Base-by-base conservation (phyloP, 2,888 invertebrate genomes). In the Lasioglossum malachurum region DNA sequence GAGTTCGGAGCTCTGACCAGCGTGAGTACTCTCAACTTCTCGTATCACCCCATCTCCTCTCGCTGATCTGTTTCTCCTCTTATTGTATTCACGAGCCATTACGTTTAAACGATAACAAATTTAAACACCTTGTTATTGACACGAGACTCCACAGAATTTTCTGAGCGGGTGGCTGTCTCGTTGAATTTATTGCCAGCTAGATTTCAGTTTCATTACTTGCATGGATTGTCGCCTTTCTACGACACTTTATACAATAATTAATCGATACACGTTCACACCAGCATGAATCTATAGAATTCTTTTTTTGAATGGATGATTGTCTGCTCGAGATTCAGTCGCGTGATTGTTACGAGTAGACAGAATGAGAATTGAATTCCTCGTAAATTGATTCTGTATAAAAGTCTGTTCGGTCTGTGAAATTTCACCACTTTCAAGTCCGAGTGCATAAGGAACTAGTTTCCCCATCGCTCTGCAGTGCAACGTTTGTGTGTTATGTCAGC, bases 11-110 rank as follows among this genome's bases (percentile, higher is more conserved):
- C 71, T 38, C 19, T 78, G 41, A 72, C 44, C 14, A 31, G 71
- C 41, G 72, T 78, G 57, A 78, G 78, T 78, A 78, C 41, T 41
- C n/a, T 71, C 14, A n/a, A 8, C 71, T 35, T 69, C 10, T 69
- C 35, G 69, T 38, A 35, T 69, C 38, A 23, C 10, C 35, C 64
- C 35, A 19, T 35, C 35, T 35, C 35, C 19, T 69, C 38, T 38
- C 38, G 23, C 10, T 4, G 12, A 53, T 53, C 23, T 19, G 53
- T 53, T 53, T 53, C 19, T 53, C 23, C 23, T 23, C 10, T 53
- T 23, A 23, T 53, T 53, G 10, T 23, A 23, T 53, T 23, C 49
- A 53, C 53, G 53, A 23, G 8, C 23, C 53, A 23, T 23, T 8
- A 8, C 2, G 8, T 8, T 23, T 23, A 23, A 8, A 23, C 23